A percentile compares a stretch with the other conserved stretches of the same genome.
Evolutionary conservation across 1,140 invertebrate genomes (phyloP).

Genomic region (Arion vulgaris): DNA sequence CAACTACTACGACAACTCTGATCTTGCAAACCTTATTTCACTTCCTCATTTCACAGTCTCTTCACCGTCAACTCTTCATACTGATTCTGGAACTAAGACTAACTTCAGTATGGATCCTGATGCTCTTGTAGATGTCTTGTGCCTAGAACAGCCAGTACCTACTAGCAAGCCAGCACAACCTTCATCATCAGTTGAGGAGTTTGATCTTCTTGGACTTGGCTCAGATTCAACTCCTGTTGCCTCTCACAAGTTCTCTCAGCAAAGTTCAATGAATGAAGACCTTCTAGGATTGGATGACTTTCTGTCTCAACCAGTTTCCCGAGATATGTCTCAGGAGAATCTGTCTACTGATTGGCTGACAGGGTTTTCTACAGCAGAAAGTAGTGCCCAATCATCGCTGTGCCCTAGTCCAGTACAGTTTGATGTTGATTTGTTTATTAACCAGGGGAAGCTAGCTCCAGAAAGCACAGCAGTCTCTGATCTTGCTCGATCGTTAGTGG

Average conservation of each 20-base stretch:
- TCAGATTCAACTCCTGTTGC: conserved; percentile 32
- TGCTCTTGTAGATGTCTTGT: conserved; percentile 23
- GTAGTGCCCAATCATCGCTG: conserved; percentile 57
- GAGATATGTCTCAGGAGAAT: conserved; percentile 29
- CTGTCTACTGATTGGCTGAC: conserved; percentile 42
- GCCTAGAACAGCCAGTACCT: conserved; percentile 27
- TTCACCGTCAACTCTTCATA: conserved; percentile 23
- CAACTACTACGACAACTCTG: conserved; percentile 43
- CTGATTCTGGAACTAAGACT: neutral
- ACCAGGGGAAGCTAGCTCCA: conserved; percentile 43
- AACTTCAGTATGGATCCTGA: conserved; percentile 47
- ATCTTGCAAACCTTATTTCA: conserved; percentile 18
- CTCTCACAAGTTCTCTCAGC: neutral
- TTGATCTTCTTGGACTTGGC: conserved; percentile 57
- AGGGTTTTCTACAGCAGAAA: conserved; percentile 40
- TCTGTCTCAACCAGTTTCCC: conserved; percentile 35
- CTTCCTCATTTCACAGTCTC: conserved; percentile 33
- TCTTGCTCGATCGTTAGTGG: conserved; percentile 58
- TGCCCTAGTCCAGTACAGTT: conserved; percentile 58
- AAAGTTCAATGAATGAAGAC: conserved; percentile 53
- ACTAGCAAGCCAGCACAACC: conserved; percentile 2
- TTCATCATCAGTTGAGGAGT: conserved; percentile 24
- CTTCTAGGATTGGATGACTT: conserved; percentile 57
- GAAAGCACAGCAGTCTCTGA: conserved; percentile 52
- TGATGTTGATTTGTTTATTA: conserved; percentile 48